These are phyloP conservation scores for Procapra przewalskii DNA, from an alignment of 2,113 vertebrate species.

Conservation along the genomic window DNA sequence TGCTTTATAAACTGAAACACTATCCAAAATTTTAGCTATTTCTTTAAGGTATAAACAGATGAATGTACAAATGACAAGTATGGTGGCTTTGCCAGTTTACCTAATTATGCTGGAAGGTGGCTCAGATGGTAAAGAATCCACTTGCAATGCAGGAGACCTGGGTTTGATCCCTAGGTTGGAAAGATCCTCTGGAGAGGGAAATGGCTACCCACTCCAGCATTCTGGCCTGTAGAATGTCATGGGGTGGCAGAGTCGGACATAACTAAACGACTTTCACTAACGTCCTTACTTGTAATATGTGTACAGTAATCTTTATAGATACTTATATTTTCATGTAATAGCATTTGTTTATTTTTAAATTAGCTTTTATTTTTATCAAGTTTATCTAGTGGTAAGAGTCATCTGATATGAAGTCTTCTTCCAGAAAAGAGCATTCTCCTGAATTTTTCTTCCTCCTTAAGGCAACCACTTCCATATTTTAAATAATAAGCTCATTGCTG, in stretches of 20 bases:
- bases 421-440: neutral
- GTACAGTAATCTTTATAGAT: neutral
- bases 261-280: neutral
- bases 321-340: neutral
- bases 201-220: neutral
- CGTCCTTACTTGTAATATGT: neutral
- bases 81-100: neutral
- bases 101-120: neutral
- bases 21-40: constrained; percentile 1
- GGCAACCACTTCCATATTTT: neutral
- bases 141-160: neutral
- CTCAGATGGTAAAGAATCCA: neutral
- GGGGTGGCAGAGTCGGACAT: neutral
- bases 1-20: neutral
- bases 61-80: neutral
- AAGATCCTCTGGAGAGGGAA: neutral
- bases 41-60: neutral
- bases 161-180: neutral
- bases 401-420: neutral
- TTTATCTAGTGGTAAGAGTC: neutral
- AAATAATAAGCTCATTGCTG: neutral
- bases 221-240: neutral
- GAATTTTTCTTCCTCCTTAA: neutral
- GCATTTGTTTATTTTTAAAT: constrained; percentile 8
- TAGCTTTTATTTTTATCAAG: neutral